These are phyloP conservation scores for Pachydiplax longipennis DNA, from an alignment of 2,888 invertebrate species.

Conservation along the genomic window DNA sequence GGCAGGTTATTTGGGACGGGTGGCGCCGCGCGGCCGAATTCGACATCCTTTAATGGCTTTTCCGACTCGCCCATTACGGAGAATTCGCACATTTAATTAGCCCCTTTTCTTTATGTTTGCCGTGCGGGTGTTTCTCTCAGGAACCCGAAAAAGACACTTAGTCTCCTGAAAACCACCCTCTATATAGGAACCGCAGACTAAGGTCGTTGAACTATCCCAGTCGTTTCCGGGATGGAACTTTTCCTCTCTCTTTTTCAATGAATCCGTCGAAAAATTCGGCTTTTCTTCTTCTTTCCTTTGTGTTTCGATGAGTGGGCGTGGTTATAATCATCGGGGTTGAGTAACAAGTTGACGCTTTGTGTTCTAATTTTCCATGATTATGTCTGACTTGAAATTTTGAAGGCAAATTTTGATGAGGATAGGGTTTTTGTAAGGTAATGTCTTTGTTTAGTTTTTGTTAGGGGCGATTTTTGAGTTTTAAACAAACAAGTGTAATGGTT, in stretches of 20 bases:
- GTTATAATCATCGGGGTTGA: not conserved
- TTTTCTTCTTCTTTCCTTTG: not conserved
- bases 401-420: no score
- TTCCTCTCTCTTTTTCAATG: not conserved
- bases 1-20: not conserved
- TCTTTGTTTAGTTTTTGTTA: no score
- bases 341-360: no score
- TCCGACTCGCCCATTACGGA: not conserved
- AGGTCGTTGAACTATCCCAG: not conserved
- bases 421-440: no score
- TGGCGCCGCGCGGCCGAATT: not conserved
- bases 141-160: not conserved
- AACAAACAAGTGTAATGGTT: no score
- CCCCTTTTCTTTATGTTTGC: not conserved
- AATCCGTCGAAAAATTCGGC: not conserved
- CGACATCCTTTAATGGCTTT: not conserved
- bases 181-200: not conserved
- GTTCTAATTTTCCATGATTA: no score
- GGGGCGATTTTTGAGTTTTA: no score
- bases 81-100: not conserved
- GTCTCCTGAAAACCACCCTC: not conserved
- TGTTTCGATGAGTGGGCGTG: not conserved
- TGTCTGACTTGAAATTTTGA: no score
- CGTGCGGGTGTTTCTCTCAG: not conserved
- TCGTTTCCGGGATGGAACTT: not conserved